A percentile compares a stretch with the other conserved stretches of the same genome.
Evolutionary conservation across 2,888 invertebrate genomes (phyloP).

Genomic region (Cheilosia pagana): DNA sequence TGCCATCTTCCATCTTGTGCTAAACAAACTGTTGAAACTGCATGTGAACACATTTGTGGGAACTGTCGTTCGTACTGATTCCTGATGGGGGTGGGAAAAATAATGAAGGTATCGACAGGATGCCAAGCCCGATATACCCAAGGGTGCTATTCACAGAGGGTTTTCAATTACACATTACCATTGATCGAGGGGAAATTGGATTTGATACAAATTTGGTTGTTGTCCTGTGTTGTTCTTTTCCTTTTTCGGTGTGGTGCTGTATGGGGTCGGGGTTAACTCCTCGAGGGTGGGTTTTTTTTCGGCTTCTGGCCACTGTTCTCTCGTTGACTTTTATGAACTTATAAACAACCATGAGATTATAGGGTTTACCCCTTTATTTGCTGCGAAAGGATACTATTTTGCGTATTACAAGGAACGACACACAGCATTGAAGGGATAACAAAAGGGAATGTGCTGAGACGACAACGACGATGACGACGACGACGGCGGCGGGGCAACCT

Average conservation of each 20-base stretch:
- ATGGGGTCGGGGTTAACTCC: conserved; percentile 38
- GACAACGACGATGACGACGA: background rate
- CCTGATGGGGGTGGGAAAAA: conserved; percentile 33
- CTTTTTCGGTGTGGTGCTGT: conserved; percentile 1
- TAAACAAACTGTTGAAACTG: conserved; percentile 65
- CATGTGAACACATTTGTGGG: conserved; percentile 38
- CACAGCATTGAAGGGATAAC: conserved; percentile 59
- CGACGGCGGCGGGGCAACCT: conserved; percentile 18
- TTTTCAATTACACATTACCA: conserved; percentile 83
- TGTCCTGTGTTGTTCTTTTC: conserved; percentile 50
- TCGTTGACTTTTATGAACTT: conserved; percentile 83
- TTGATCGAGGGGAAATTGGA: conserved; percentile 79
- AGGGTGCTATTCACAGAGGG: conserved; percentile 81
- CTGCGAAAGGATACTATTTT: conserved; percentile 75
- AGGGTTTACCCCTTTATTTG: conserved; percentile 75
- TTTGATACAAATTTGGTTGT: conserved; percentile 79
- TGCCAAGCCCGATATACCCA: conserved; percentile 75
- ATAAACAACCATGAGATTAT: conserved; percentile 80
- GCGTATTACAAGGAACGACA: conserved; percentile 69
- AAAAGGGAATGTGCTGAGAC: conserved; percentile 55
- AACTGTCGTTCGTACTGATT: conserved; percentile 38
- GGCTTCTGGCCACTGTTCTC: conserved; percentile 74
- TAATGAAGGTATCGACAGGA: conserved; percentile 74
- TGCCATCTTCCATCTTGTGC: background rate
- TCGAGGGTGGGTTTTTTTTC: conserved; percentile 44